phyloP scores from a whole-genome alignment of 2,113 vertebrate species.

The Chaetodon auriga region DNA sequence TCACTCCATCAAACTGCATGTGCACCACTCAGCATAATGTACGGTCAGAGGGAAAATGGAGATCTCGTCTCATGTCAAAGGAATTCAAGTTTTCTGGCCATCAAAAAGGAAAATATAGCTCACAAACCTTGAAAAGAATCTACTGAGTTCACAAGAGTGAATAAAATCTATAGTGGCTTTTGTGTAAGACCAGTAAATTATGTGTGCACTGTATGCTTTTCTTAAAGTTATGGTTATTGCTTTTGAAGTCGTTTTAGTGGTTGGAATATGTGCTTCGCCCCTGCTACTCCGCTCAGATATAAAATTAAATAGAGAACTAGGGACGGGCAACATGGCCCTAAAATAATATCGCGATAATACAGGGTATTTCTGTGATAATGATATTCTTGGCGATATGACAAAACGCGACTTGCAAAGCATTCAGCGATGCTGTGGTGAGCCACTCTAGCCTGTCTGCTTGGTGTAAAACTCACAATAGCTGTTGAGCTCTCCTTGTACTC shows the following conservation, averaged over 20 bases:
- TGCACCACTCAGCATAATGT: neutral
- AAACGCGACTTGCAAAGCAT: no score
- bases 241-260: constrained; percentile 8
- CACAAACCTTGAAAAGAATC: constrained; percentile 37
- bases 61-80: constrained; percentile 8
- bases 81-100: constrained; percentile 27
- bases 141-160: constrained; percentile 18
- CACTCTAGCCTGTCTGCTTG: no score
- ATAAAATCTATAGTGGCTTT: constrained; percentile 18
- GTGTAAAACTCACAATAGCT: no score
- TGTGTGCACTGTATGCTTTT: neutral
- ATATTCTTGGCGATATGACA: no score
- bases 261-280: neutral
- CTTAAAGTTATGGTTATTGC: neutral
- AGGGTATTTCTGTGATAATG: no score
- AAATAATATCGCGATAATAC: no score
- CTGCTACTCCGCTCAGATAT: constrained; percentile 1
- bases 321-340: no score
- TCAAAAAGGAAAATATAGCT: constrained; percentile 38
- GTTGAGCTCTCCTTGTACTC: no score
- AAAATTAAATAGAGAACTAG: constrained; percentile 12
- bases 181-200: constrained; percentile 9
- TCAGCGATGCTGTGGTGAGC: no score
- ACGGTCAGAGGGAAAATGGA: neutral
- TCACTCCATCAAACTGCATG: constrained; percentile 10